Evolutionary conservation across 2,113 vertebrate species (phyloP).

Genomic region (Hypocryptadius cinnamomeus): DNA sequence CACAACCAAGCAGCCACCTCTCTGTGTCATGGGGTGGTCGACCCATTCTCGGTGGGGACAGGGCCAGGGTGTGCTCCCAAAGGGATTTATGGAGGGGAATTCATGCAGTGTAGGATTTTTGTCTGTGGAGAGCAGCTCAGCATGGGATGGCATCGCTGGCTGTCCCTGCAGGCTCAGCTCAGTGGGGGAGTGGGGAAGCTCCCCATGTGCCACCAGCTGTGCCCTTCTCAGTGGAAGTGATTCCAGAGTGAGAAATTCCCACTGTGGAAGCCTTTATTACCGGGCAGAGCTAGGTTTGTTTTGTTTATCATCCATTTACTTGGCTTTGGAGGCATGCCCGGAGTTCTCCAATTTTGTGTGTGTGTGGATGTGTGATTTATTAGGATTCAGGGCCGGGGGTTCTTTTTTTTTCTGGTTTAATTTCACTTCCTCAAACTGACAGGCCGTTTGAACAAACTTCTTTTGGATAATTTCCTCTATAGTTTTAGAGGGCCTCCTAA

Average conservation of each 20-base stretch:
- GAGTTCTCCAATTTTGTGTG: conserved; percentile 22
- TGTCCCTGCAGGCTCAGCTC: not conserved
- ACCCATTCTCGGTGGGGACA: not conserved
- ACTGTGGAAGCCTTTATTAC: conserved; percentile 1
- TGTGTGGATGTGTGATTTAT: conserved; percentile 42
- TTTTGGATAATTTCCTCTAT: conserved; percentile 57
- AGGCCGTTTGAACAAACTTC: conserved; percentile 25
- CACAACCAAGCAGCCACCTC: not conserved
- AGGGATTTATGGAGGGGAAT: not conserved
- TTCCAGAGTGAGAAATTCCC: conserved; percentile 17
- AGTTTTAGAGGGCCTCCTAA: conserved; percentile 8
- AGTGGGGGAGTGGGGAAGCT: not conserved
- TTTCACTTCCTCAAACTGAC: conserved; percentile 56
- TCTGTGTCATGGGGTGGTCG: fast-evolving
- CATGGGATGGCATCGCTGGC: not conserved
- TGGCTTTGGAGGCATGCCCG: conserved; percentile 54
- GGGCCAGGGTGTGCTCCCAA: fast-evolving
- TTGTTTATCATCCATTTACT: conserved; percentile 56
- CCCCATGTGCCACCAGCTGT: not conserved
- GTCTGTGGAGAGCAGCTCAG: not conserved
- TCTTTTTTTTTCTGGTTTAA: not conserved
- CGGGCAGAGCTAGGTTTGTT: conserved; percentile 34
- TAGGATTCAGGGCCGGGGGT: not conserved
- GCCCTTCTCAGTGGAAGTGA: not conserved
- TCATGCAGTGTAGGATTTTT: fast-evolving